phyloP scores from a whole-genome alignment of 2,113 vertebrate species.

The Electrona antarctica region DNA sequence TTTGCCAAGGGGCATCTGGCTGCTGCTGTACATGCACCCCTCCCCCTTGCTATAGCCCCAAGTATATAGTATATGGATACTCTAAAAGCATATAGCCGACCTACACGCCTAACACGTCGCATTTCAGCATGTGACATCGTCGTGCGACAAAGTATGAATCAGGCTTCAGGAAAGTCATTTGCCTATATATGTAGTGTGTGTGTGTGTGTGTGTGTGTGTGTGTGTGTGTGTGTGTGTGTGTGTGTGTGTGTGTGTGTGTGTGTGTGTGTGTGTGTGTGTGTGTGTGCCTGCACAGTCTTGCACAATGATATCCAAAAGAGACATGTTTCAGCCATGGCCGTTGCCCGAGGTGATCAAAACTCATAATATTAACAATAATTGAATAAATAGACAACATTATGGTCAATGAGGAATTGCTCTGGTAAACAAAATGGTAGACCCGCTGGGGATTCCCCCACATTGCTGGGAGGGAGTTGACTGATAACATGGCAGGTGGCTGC shows the following conservation, averaged over 20 bases:
- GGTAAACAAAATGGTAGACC: too few relatives aligned
- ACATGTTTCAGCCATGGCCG: too few relatives aligned
- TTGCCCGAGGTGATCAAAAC: too few relatives aligned
- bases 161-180: too few relatives aligned
- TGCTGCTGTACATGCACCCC: constrained; percentile 64
- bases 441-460: too few relatives aligned
- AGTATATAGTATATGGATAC: background rate
- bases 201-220: constrained; percentile 12
- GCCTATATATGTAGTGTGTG: background rate
- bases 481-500: too few relatives aligned
- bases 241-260: constrained; percentile 45
- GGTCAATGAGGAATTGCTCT: too few relatives aligned
- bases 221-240: constrained; percentile 20
- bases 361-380: too few relatives aligned
- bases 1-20: constrained; percentile 90
- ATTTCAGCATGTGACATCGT: background rate
- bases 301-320: too few relatives aligned
- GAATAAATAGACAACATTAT: too few relatives aligned
- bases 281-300: background rate
- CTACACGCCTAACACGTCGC: constrained; percentile 62
- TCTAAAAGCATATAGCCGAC: background rate
- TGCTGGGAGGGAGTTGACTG: too few relatives aligned
- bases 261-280: constrained; percentile 9
- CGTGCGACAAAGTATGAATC: too few relatives aligned
- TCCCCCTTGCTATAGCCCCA: constrained; percentile 53